Evolutionary conservation across 1,140 invertebrate species (phyloP), one percentile per base, ranked within the genome.

Genomic region (Penaeus japonicus): DNA sequence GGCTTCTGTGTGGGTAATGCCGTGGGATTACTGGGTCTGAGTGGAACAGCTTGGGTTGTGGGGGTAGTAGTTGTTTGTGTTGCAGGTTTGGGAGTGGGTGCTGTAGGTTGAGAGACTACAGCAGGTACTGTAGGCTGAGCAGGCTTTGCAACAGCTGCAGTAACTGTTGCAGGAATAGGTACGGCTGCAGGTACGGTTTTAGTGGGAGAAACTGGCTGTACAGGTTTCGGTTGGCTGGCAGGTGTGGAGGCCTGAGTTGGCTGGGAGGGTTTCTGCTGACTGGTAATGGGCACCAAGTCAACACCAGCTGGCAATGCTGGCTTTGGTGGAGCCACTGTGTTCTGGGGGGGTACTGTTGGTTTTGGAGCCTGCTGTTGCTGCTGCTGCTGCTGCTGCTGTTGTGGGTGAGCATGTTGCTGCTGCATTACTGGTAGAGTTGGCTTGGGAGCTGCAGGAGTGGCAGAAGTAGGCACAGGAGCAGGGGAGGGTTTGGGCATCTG

Each of bases 161-260:
- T 86, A 17, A 86, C 53, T 17, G 89, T 79, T 24, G 84, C 89
- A 17, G 84, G 59, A 27, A 82, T 86, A 53, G 89, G 89, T 24
- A 82, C 87, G 54, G 90, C 80, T 84, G 85, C 85, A 20, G 90
- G 87, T 22, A 89, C 47, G 17, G 89, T 59, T 78, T 88, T 87
- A 79, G 35, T 79, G 20, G 89, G 65, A 57, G 89, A 59, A 89
- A 55, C 78, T 30, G 78, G 62, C 80, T 87, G 81, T 54, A 62
- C 89, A 24, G 54, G 83, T 84, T 86, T 89, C n/a, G 53, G 59
- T 22, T 85, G 57, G 39, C 24, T 80, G n/a, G 62, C 47, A 22
- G 57, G 32, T 73, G 65, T 32, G 59, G 83, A 30, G n/a, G 53
- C 55, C 80, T 86, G 22, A 57, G 75, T n/a, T 70, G 27, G 57